Evolutionary conservation across 1,140 invertebrate species (phyloP), one percentile per base, ranked within the genome.

Genomic region (Himalopsyche phryganea): DNA sequence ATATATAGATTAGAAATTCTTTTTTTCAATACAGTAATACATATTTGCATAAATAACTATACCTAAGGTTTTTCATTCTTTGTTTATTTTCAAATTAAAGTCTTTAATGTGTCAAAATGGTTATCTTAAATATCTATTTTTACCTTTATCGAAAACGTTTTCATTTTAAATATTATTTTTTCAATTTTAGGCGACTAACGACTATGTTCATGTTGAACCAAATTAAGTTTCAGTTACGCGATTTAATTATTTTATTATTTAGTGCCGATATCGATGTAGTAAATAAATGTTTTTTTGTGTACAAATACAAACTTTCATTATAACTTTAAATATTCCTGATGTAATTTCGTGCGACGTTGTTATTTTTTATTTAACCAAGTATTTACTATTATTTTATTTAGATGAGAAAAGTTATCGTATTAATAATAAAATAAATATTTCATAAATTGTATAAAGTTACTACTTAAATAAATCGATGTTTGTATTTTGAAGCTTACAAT

Each of bases 371-470:
- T 28, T 28, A 28, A 28, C 9, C 23, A 28, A 28, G 23, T 28
- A 28, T 5, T 28, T 28, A 28, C 23, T 28, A 28, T 28, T 28
- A 28, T 5, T 28, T 28, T 28, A 9, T 28, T 28, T 28, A 28
- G 9, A 28, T 9, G 9, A 28, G 9, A 28, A 28, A 28, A 28
- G 23, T 28, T 28, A 28, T 28, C 23, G 23, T 28, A 5, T 28
- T 28, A 28, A 28, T 28, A 28, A 28, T 28, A 28, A 28, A 28
- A 28, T 28, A 40, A 40, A 23, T 51, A 51, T 51, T 51, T 23
- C 38, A 36, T 41, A 51, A 56, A 54, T 63, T 50, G 61, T 63
- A 63, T 55, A 63, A 56, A 63, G 57, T 59, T 63, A 63, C 61
- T 63, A 28, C 23, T 28, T 28, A 28, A 28, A 28, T 63, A 63